Evolutionary conservation across 2,113 vertebrate species (phyloP), one percentile per base, ranked within the genome.

Genomic region (Hymenochirus boettgeri): DNA sequence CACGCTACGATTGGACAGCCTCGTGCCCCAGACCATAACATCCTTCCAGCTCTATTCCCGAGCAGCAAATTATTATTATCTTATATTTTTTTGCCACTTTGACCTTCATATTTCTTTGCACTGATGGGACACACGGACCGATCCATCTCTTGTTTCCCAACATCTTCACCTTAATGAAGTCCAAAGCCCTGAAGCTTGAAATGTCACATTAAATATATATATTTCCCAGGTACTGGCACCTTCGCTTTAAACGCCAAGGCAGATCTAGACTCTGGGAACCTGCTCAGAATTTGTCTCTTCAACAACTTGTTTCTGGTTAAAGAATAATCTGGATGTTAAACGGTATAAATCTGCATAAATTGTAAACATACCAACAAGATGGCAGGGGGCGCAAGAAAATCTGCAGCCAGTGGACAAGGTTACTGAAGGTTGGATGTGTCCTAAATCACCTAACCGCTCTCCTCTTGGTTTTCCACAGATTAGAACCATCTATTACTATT

Each of bases 181-280:
- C 57, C 57, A 22, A 21, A 7, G 7, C 26, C 18, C 19, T 24
- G 1, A 48, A 27, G 23, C 50, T 54, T 53, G 15, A 63, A 54
- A 63, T 15, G 31, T 63, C 61, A 53, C 48, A 53, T 53, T 53
- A 26, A 52, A 54, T 35, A 10, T 13, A 7, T 24, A 54, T n/a
- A 18, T 45, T 42, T 21, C 5, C 17, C 33, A 19, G 17, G 21
- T 24, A 19, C 11, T 17, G 23, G 18, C 47, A 61, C 17, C 11
- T 5, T 9, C 15, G 13, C 7, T 4, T 23, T 31, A 7, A 11
- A 24, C 22, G 33, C n/a, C 10, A 25, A 51, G 17, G 24, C 4
- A 62, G 50, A 63, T 5, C n/a, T 23, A 42, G n/a, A 42, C 27
- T 10, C 13, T 15, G 29, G 15, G 37, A 23, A 17, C 8, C 45